Conservation (phyloP, 2,888 invertebrate species). For the Clanis bilineata region DNA sequence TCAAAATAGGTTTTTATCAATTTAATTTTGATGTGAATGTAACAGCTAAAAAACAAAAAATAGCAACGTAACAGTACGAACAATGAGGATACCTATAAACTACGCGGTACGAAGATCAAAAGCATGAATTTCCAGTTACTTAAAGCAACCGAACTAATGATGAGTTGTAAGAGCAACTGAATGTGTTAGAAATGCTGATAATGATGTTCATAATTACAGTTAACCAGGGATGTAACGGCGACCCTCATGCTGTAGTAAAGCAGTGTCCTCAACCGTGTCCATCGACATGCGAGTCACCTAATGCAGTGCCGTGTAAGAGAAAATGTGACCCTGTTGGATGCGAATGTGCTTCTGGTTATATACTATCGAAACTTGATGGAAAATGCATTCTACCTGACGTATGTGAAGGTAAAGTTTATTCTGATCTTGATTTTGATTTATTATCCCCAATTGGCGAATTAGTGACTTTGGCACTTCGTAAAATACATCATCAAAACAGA, state of each 20-base stretch:
- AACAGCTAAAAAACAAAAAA: too few species aligned
- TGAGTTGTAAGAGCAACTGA: too few species aligned
- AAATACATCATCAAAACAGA: too few species aligned
- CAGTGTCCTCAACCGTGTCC: conserved; percentile 43
- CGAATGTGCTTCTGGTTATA: conserved; percentile 42
- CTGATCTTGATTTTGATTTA: neutral
- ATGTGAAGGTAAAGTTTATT: conserved; percentile 41
- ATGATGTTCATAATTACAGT: conserved; percentile 18
- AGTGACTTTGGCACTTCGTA: neutral
- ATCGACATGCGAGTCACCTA: conserved; percentile 41
- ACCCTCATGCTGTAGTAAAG: conserved; percentile 39
- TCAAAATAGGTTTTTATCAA: too few species aligned
- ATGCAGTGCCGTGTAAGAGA: conserved; percentile 35
- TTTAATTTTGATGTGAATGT: too few species aligned
- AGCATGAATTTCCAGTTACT: too few species aligned
- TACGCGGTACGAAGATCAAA: too few species aligned
- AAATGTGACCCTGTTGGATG: conserved; percentile 39
- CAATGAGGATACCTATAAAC: too few species aligned
- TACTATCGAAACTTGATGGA: conserved; percentile 33
- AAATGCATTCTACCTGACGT: conserved; percentile 40
- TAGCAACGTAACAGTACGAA: too few species aligned
- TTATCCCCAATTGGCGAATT: neutral
- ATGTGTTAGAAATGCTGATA: neutral
- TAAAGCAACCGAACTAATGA: too few species aligned
- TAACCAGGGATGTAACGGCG: conserved; percentile 39